Evolutionary conservation across 2,113 vertebrate genomes (phyloP).

Genomic region (Pedionomus torquatus): DNA sequence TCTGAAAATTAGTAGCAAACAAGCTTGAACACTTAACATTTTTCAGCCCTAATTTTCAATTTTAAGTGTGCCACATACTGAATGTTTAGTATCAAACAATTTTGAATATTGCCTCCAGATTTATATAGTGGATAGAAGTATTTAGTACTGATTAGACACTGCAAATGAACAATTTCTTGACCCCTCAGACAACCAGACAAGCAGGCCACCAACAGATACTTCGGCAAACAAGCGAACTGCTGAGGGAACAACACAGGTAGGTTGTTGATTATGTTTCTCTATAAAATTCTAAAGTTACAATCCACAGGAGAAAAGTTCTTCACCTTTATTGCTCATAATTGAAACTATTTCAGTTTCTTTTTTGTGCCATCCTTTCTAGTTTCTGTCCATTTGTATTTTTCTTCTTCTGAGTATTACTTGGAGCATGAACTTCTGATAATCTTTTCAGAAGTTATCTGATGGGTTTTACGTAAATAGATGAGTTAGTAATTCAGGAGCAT

Average conservation of each 20-base stretch:
- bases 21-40: not conserved
- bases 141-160: not conserved
- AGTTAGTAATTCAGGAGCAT: not conserved
- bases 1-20: not conserved
- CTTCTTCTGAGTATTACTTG: not conserved
- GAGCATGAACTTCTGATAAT: not conserved
- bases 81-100: not conserved
- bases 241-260: slow-evolving; percentile 76
- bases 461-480: not conserved
- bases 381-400: not conserved
- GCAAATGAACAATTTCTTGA: slow-evolving; percentile 63
- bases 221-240: slow-evolving; percentile 75
- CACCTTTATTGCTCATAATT: not conserved
- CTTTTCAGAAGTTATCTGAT: not conserved
- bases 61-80: not conserved
- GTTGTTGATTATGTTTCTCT: slow-evolving; percentile 31
- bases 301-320: slow-evolving; percentile 32
- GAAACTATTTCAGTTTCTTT: not conserved
- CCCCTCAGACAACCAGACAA: slow-evolving; percentile 77
- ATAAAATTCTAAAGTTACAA: slow-evolving; percentile 44
- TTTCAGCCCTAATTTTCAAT: too few relatives aligned
- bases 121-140: not conserved
- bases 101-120: not conserved
- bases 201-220: slow-evolving; percentile 71
- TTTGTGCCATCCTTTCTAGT: not conserved